A percentile compares a stretch with the other conserved stretches of the same genome.
Evolutionary conservation across 2,113 vertebrate species (phyloP).

Genomic region (Anguilla rostrata): DNA sequence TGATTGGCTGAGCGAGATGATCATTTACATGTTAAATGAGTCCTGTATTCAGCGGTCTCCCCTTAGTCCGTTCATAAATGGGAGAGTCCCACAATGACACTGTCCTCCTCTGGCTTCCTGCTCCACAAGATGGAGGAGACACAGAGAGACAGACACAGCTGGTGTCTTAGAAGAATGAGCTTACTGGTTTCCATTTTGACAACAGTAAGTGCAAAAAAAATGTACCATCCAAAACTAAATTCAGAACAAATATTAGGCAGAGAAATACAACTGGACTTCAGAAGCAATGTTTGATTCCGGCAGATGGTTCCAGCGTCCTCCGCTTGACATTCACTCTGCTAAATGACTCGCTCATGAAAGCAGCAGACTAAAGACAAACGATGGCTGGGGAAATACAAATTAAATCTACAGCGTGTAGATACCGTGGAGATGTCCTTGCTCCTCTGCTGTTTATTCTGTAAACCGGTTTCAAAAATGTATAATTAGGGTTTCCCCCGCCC

Average conservation of each 20-base stretch:
- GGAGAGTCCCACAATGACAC: neutral
- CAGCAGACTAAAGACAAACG: neutral
- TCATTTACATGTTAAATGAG: neutral
- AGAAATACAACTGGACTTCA: neutral
- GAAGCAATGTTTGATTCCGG: neutral
- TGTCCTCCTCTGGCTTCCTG: neutral
- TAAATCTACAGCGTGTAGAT: neutral
- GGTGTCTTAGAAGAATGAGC: neutral
- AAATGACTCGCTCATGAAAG: conserved; percentile 1
- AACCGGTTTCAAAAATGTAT: neutral
- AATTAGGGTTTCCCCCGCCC: neutral
- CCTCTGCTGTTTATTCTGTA: neutral
- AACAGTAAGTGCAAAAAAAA: neutral
- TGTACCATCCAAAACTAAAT: neutral
- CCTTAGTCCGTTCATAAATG: neutral
- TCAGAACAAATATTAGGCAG: neutral
- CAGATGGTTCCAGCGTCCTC: neutral
- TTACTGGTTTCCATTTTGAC: neutral
- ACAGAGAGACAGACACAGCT: neutral
- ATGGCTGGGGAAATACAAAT: neutral
- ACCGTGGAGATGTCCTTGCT: neutral
- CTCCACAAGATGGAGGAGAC: neutral
- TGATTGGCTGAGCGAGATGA: conserved; percentile 3
- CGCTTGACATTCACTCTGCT: neutral
- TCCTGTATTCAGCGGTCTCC: neutral